These are phyloP conservation scores for Cydia strobilella DNA, from an alignment of 1,140 invertebrate species.

Conservation along the genomic window DNA sequence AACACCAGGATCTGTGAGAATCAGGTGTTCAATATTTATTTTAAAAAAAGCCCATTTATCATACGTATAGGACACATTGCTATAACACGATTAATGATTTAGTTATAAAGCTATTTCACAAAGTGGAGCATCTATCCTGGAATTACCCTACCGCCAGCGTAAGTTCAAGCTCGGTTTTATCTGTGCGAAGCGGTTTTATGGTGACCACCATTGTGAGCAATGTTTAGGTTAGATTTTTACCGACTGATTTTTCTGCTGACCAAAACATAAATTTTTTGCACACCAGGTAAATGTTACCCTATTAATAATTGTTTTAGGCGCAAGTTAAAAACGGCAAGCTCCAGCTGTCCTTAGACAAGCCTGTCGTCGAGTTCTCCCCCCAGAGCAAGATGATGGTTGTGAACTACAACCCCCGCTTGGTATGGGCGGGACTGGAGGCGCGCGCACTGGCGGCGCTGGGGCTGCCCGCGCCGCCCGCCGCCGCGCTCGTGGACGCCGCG, in stretches of 20 bases:
- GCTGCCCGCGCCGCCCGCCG: constrained; percentile 89
- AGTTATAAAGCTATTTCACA: too few relatives aligned
- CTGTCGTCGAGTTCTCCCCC: constrained; percentile 81
- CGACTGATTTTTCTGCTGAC: not conserved
- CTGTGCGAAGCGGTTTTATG: too few relatives aligned
- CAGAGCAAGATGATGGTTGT: constrained; percentile 73
- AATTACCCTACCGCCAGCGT: too few relatives aligned
- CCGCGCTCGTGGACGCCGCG: constrained; percentile 83
- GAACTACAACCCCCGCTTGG: constrained; percentile 79
- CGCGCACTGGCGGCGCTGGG: constrained; percentile 89
- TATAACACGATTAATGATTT: too few relatives aligned
- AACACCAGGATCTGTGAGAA: too few relatives aligned
- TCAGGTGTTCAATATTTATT: too few relatives aligned
- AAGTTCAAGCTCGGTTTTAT: too few relatives aligned
- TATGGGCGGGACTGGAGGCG: constrained; percentile 86
- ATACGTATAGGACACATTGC: too few relatives aligned
- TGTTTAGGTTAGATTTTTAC: not conserved
- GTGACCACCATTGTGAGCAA: too few relatives aligned
- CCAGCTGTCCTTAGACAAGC: constrained; percentile 77
- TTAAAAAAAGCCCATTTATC: too few relatives aligned
- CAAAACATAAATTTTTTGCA: not conserved
- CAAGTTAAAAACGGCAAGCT: constrained; percentile 77
- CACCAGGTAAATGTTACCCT: too few relatives aligned
- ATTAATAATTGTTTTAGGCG: constrained; percentile 57
- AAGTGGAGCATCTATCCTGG: too few relatives aligned